Conservation (phyloP, 2,797 vertebrate genomes). For the Amphiprion clarkii region DNA sequence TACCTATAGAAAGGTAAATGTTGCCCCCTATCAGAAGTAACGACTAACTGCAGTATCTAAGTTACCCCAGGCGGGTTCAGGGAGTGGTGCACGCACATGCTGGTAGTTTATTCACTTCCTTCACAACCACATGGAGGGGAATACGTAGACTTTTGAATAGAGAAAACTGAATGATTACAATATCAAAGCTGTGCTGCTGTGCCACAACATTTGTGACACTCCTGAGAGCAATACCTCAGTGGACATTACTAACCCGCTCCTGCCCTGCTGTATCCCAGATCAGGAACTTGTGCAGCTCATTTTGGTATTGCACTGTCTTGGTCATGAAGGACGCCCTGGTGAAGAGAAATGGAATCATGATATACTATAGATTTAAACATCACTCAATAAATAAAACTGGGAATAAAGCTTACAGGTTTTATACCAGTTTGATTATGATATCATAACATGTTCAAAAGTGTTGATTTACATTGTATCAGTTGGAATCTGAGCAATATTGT, state of each 20-base stretch:
- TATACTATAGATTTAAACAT: not conserved
- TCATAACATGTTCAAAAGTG: not conserved
- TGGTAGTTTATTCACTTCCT: slow-evolving; percentile 34
- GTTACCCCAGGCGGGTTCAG: slow-evolving; percentile 4
- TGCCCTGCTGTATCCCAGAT: slow-evolving; percentile 99
- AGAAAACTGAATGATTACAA: slow-evolving; percentile 4
- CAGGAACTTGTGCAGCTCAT: slow-evolving; percentile 98
- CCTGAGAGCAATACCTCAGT: not conserved
- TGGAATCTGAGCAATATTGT: not conserved
- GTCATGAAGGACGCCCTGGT: slow-evolving; percentile 99
- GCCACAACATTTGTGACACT: not conserved
- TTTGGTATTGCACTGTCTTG: slow-evolving; percentile 99
- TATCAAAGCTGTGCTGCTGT: slow-evolving; percentile 12
- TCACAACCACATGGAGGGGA: not conserved
- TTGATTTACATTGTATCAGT: not conserved
- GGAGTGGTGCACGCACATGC: slow-evolving; percentile 19
- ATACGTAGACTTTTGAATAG: slow-evolving; percentile 8
- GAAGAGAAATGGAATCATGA: slow-evolving; percentile 57
- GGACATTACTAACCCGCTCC: slow-evolving; percentile 89
- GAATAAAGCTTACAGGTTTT: not conserved
- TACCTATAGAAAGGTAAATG: slow-evolving; percentile 66
- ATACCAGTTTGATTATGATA: not conserved
- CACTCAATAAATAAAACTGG: not conserved
- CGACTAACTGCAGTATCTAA: slow-evolving; percentile 62
- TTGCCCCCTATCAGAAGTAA: slow-evolving; percentile 79